Conservation (phyloP, 2,888 invertebrate genomes). For the Xestobium rufovillosum region DNA sequence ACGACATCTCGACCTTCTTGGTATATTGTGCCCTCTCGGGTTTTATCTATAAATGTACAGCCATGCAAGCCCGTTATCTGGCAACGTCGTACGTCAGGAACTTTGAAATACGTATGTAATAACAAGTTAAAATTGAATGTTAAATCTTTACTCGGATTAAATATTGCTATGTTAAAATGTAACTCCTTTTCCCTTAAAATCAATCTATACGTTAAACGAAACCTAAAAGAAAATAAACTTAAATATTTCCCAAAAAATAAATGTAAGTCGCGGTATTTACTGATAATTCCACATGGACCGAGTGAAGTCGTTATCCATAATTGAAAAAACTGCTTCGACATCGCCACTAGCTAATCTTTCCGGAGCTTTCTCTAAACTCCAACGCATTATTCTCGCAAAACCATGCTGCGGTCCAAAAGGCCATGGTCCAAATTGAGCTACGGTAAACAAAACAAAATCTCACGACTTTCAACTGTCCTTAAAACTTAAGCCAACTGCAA, state of each 20-base stretch:
- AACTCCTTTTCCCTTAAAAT: conserved; percentile 86
- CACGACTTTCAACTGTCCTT: neutral
- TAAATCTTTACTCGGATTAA: conserved; percentile 87
- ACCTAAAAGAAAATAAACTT: conserved; percentile 47
- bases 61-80: conserved; percentile 90
- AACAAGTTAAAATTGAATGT: conserved; percentile 88
- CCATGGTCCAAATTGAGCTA: conserved; percentile 96
- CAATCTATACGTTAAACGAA: conserved; percentile 86
- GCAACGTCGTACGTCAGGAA: conserved; percentile 85
- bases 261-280: conserved; percentile 47
- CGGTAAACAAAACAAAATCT: conserved; percentile 20
- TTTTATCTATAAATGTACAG: conserved; percentile 66
- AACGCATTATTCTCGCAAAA: conserved; percentile 86
- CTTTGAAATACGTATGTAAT: conserved; percentile 93
- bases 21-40: conserved; percentile 76
- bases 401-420: conserved; percentile 93
- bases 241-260: neutral
- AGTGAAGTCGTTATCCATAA: conserved; percentile 89
- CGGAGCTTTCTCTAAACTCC: conserved; percentile 85
- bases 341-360: conserved; percentile 84
- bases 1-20: conserved; percentile 88
- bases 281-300: conserved; percentile 91
- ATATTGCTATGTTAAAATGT: conserved; percentile 87
- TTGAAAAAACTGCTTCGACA: conserved; percentile 84
- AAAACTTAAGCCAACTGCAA: neutral